Base-by-base conservation (phyloP, 2,888 invertebrate genomes). In the Athrips mouffetella region DNA sequence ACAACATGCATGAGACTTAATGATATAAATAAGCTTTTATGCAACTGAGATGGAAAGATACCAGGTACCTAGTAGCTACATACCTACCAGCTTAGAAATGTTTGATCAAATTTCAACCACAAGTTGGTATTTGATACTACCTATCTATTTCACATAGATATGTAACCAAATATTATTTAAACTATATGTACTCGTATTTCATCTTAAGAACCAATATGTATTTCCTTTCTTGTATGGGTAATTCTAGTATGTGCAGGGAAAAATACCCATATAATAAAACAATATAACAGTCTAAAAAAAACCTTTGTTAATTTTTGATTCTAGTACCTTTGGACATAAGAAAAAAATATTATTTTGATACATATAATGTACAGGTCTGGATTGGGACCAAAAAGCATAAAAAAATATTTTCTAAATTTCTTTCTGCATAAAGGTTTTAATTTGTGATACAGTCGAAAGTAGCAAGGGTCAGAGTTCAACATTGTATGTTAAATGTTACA, bases 321-420 rank as follows among this genome's bases (percentile, higher is more conserved):
- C n/a, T 3, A 15, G 35, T n/a, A 37, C 37, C 21, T 37, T 37
- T 37, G 37, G 37, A 21, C 37, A 13, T 18, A 37, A 10, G 10
- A 8, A n/a, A 37, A 18, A 37, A 35, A 37, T 20, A n/a, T 2
- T 20, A 37, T n/a, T 8, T 37, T n/a, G n/a, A n/a, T 35, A 35
- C 15, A 15, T 18, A 37, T 20, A 40, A 40, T 13, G 50, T 52
- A 56, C 47, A 55, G 57, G 57, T 62, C 63, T 60, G 60, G 58
- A 55, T 52, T 53, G 56, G 56, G 56, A 54, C 56, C 56, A 57
- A 54, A 40, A 11, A 2, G 5, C 25, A 25, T n/a, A 2, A 23
- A 20, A n/a, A 45, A 4, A 45, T 8, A 31, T 47, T 51, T 50
- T 50, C 11, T 50, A 47, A 52, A 35, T 47, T 51, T 31, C 8